These are phyloP conservation scores for Dorcus parallelipipedus DNA, from an alignment of 2,888 invertebrate genomes.

Conservation along the genomic window DNA sequence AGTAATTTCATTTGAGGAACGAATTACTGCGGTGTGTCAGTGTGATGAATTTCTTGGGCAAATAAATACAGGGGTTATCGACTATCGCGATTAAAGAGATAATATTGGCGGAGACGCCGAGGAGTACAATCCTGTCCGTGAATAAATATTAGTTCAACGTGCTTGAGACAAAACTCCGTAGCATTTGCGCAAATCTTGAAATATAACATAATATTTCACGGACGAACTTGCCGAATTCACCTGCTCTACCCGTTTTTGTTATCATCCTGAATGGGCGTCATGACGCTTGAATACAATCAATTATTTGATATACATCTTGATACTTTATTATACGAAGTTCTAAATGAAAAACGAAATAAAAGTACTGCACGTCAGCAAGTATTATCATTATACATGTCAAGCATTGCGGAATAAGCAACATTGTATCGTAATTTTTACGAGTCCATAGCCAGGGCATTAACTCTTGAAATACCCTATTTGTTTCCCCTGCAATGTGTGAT, in stretches of 20 bases:
- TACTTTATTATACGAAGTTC: no score
- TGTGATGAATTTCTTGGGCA: no score
- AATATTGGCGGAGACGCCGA: neutral
- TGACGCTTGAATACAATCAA: no score
- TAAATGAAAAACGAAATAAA: no score
- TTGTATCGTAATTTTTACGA: neutral
- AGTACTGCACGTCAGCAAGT: no score
- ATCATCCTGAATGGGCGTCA: no score
- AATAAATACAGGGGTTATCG: no score
- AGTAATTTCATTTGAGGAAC: no score
- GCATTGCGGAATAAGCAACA: neutral
- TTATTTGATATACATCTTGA: no score
- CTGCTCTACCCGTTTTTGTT: no score
- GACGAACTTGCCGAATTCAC: neutral
- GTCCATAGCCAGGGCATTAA: neutral
- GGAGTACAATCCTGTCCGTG: conserved; percentile 1
- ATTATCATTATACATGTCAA: no score
- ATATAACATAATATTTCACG: neutral
- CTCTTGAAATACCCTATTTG: neutral
- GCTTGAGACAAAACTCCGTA: conserved; percentile 2
- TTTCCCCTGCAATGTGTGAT: neutral
- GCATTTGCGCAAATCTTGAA: neutral
- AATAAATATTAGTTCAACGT: conserved; percentile 7
- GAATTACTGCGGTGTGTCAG: no score
- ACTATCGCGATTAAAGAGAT: neutral